Base-by-base conservation (phyloP, 1,140 invertebrate genomes). In the Drosophila lacertosa region DNA sequence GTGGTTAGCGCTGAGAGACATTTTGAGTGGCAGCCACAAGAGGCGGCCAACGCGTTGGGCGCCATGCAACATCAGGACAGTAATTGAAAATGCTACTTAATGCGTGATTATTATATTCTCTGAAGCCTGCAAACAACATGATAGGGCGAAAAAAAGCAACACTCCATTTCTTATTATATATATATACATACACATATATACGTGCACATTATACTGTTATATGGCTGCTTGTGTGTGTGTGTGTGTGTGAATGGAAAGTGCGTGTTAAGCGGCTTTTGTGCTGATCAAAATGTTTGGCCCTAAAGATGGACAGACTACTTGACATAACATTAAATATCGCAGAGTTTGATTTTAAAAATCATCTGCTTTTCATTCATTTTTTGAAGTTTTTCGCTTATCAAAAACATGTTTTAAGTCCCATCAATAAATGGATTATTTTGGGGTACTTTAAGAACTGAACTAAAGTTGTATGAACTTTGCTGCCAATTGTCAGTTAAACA, bases 61-160 rank as follows among this genome's bases (percentile, higher is more conserved):
- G 48, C 48, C 16, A 35, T 50, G 66, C 72, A 58, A 47, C 69
- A 54, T 29, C 45, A 74, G 68, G 58, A 74, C 62, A 45, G 80
- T 84, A 84, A 84, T 86, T 84, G 80, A 84, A 84, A 84, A 86
- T 69, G 81, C 68, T 84, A 77, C 81, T 86, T 81, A 86, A 83
- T 69, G 80, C 82, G 73, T 86, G 81, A 86, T 86, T 86, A 86
- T 88, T 81, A 74, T 60, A 81, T 84, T 86, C 74, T 64, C 54
- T 60, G 73, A 54, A 70, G 54, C 58, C 58, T 74, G 74, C 51
- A 44, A 58, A 50, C 59, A 76, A 57, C 67, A 60, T 83, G 80
- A 83, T 80, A 40, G 63, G 71, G 70, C 80, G 70, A 59, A 74
- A 80, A 74, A 80, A 40, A 72, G 42, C 47, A 57, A 47, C 45